Base-by-base conservation (phyloP, 1,140 invertebrate species). In the Bilobella aurantiaca region DNA sequence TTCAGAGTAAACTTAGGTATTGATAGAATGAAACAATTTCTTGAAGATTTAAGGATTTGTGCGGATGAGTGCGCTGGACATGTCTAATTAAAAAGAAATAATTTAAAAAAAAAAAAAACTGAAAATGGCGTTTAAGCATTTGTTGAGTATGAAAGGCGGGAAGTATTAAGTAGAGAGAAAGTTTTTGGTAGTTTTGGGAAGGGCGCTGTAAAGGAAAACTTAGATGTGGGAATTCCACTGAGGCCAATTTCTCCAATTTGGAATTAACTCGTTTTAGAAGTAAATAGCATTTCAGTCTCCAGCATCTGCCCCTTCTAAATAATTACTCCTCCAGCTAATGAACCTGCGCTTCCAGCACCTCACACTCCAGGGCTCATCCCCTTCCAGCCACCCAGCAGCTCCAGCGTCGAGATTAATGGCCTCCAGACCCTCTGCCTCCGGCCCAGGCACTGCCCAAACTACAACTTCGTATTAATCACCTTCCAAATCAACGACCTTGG, bases 181-280 rank as follows among this genome's bases (percentile, higher is more conserved):
- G 18, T 18, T 42, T 42, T 42, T 42, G 34, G 34, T n/a, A 42
- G 34, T 12, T 12, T 12, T 42, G 18, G 18, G 34, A 12, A 18
- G 34, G 34, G 8, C 34, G 34, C 8, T 42, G 34, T 42, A 18
- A 18, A 42, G 34, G 34, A 42, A 18, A n/a, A n/a, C n/a, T n/a
- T 42, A 42, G 34, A 42, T 29, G n/a, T 46, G 29, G n/a, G 31
- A 30, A 65, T 29, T 46, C 64, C 64, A 65, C 57, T 1, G 64
- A 65, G 64, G 42, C 64, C 58, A 59, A 65, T 65, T 65, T 65
- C 64, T 65, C 64, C 58, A 65, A 61, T 65, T 65, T 65, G 31
- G 58, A 65, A 65, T 47, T 65, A 59, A 37, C 64, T 65, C 42
- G 64, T 65, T 65, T n/a, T 42, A 61, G 30, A 53, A 47, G 32